Evolutionary conservation across 2,888 invertebrate genomes (phyloP), one percentile per base, ranked within the genome.

Genomic region (Lamproptera curius): DNA sequence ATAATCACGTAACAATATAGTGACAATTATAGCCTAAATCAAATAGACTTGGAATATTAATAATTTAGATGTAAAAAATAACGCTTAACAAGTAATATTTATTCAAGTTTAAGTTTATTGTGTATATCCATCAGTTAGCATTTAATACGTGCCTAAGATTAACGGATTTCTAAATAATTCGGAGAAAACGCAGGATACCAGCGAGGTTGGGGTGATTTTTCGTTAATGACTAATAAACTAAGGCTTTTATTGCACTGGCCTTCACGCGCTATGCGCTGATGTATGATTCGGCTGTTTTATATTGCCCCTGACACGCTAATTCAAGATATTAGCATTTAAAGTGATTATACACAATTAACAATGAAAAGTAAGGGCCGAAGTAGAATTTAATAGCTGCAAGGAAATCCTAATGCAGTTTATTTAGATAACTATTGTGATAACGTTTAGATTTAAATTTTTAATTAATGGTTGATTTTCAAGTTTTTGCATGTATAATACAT

Each of bases 181-280:
- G 38, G 47, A 52, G 57, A 59, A 56, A 59, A 60, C 57, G 46
- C 53, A 57, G 65, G 65, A 65, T 59, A 50, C 44, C 11, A 1
- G 16, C 58, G 58, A 63, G 64, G 65, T 50, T 53, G 48, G 34
- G 51, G n/a, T 40, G 50, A 59, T 59, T 54, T 54, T 52, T 35
- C 37, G 46, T 46, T 20, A 51, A 46, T 49, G 42, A 44, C 35
- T 43, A 54, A 53, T 54, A 41, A 47, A 40, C 42, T 51, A 40
- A 40, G 16, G 31, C 35, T 46, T 16, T 40, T 33, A 41, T 57
- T 55, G 52, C 53, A 50, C 46, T 49, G 54, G 43, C 57, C 57
- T 57, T 57, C 59, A 56, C 46, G 52, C 50, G 11, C 31, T 13
- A 41, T 33, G 46, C 39, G 13, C 37, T 23, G 39, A 37, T 48